Evolutionary conservation across 2,113 vertebrate genomes (phyloP).

Genomic region (Connochaetes taurinus): DNA sequence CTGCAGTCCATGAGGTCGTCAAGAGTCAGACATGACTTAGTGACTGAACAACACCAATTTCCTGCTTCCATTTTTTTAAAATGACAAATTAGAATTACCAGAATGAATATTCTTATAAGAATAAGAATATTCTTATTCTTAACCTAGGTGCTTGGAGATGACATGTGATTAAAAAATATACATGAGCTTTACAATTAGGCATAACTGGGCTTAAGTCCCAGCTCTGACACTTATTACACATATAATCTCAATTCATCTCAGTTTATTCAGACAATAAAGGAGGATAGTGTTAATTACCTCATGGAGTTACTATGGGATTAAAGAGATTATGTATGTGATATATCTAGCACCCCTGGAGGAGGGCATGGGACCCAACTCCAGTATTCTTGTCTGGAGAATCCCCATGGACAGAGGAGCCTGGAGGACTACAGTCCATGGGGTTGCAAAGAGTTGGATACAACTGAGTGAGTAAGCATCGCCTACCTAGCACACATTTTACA

Average conservation of each 20-base stretch:
- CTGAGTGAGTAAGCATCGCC: background rate
- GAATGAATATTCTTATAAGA: background rate
- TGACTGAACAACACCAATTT: background rate
- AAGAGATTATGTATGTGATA: background rate
- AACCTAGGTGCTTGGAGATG: background rate
- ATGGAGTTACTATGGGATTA: background rate
- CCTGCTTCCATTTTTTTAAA: background rate
- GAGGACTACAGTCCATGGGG: background rate
- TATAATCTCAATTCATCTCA: background rate
- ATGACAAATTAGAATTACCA: background rate
- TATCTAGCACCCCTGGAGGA: background rate
- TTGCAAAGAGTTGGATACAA: background rate
- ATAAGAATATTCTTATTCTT: background rate
- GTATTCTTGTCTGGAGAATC: background rate
- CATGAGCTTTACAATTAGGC: background rate
- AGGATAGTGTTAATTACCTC: background rate
- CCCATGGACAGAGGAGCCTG: background rate
- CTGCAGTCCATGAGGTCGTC: background rate
- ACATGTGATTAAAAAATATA: background rate
- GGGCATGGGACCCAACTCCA: background rate
- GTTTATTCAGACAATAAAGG: background rate
- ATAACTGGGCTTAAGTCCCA: background rate
- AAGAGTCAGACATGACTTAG: background rate
- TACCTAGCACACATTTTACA: background rate
- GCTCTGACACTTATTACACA: background rate